A percentile compares a stretch with the other conserved stretches of the same genome.
Conservation (phyloP, 2,888 invertebrate genomes). For the Acheta domesticus region DNA sequence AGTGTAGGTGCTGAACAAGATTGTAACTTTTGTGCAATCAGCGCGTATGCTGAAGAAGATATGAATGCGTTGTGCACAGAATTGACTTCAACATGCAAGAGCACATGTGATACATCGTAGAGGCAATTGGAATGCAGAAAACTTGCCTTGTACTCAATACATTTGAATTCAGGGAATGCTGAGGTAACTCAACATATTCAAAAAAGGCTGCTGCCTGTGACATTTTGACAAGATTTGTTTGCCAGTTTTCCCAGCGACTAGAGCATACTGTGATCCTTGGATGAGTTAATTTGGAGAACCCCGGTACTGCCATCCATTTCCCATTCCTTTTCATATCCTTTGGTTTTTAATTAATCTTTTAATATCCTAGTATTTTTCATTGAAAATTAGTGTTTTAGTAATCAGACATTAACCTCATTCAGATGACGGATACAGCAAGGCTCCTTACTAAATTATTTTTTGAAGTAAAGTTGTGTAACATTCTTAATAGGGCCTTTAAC, state of each 20-base stretch:
- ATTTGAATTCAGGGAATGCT: conserved; percentile 1
- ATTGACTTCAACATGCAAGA: too few relatives aligned
- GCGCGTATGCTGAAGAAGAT: background rate
- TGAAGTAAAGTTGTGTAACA: too few relatives aligned
- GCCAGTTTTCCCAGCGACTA: background rate
- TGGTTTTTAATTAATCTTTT: background rate
- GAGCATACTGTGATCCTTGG: conserved; percentile 18
- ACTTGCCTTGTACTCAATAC: background rate
- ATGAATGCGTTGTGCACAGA: too few relatives aligned
- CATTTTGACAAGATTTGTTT: background rate
- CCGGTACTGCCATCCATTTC: conserved; percentile 18
- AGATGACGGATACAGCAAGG: background rate
- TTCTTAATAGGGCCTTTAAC: too few relatives aligned
- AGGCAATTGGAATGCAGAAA: too few relatives aligned
- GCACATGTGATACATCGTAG: too few relatives aligned
- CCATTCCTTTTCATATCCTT: background rate
- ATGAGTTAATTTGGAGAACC: conserved; percentile 18
- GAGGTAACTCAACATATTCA: background rate
- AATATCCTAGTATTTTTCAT: background rate
- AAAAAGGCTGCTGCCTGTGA: conserved; percentile 18
- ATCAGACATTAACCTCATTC: background rate
- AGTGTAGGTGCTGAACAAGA: conserved; percentile 7
- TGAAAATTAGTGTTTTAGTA: background rate
- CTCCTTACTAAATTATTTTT: background rate
- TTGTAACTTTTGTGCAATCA: background rate